These are phyloP conservation scores for Mobula birostris DNA, from an alignment of 2,113 vertebrate genomes.

Conservation along the genomic window DNA sequence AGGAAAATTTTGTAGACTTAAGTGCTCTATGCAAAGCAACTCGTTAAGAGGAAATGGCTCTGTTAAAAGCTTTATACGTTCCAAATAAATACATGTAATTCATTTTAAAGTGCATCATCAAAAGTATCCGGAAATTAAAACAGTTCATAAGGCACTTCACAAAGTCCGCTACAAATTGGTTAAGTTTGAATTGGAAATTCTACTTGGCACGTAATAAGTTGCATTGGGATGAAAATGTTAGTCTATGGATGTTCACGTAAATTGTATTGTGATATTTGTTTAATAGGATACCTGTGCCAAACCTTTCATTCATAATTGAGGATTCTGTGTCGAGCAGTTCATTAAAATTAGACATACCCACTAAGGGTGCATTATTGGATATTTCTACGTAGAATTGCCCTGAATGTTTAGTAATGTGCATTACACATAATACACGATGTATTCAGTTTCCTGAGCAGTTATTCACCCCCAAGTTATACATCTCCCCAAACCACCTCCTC, in stretches of 20 bases:
- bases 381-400: background rate
- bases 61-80: too few relatives aligned
- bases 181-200: background rate
- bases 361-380: background rate
- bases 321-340: background rate
- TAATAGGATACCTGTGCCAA: background rate
- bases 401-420: background rate
- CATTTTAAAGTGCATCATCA: background rate
- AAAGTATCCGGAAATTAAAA: background rate
- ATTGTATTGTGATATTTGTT: background rate
- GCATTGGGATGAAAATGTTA: background rate
- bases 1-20: background rate
- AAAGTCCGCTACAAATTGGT: background rate
- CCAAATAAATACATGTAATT: background rate
- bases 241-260: background rate
- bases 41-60: background rate
- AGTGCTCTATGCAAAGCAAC: background rate
- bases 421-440: background rate
- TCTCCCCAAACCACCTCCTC: background rate
- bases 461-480: background rate
- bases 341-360: background rate
- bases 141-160: background rate
- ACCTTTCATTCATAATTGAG: background rate
- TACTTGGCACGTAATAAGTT: background rate
- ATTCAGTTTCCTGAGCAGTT: background rate